Conservation (phyloP, 1,140 invertebrate species). For the Euura lappo region DNA sequence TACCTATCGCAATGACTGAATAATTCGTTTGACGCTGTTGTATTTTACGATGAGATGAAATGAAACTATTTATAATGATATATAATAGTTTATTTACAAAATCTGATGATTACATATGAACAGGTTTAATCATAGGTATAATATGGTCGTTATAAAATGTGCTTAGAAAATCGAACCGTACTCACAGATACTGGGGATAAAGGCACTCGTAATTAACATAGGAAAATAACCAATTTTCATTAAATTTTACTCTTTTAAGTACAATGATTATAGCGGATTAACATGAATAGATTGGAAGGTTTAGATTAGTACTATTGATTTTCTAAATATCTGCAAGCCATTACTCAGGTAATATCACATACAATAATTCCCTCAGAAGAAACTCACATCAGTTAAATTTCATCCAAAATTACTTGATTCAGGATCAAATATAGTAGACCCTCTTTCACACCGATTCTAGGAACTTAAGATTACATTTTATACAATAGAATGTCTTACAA, state of each 20-base stretch:
- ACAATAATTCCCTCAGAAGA: background rate
- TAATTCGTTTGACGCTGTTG: background rate
- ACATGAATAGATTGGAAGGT: background rate
- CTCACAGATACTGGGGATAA: constrained; percentile 30
- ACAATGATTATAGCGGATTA: constrained; percentile 31
- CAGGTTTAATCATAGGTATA: constrained; percentile 22
- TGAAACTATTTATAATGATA: constrained; percentile 15
- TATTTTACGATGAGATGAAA: background rate
- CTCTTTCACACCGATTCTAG: background rate
- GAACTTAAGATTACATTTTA: constrained; percentile 1
- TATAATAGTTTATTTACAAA: constrained; percentile 48
- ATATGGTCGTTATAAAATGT: constrained; percentile 38
- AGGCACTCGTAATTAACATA: constrained; percentile 26
- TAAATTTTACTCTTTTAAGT: constrained; percentile 40
- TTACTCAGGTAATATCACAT: constrained; percentile 3
- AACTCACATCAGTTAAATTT: background rate
- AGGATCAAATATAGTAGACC: background rate
- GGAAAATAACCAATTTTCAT: constrained; percentile 24
- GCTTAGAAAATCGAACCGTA: constrained; percentile 28
- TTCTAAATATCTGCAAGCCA: background rate
- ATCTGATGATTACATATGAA: constrained; percentile 36
- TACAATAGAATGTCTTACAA: background rate
- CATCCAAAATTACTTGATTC: background rate
- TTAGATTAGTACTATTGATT: background rate
- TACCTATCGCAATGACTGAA: background rate